Evolutionary conservation across 2,113 vertebrate species (phyloP).

Genomic region (Megaptera novaeangliae): DNA sequence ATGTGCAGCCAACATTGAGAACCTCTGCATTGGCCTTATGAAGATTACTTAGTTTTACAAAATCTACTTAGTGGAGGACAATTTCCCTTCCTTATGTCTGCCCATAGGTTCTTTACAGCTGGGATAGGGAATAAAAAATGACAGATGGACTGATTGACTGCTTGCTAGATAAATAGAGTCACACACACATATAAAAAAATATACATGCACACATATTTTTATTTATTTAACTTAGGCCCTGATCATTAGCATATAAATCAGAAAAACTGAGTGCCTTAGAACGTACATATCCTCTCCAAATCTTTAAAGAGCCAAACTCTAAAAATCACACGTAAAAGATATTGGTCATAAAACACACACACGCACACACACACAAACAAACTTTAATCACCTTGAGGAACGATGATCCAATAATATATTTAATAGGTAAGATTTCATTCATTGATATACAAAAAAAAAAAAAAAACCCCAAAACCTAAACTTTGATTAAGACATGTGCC

Average conservation of each 20-base stretch:
- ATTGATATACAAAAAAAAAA: conserved; percentile 32
- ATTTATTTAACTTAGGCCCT: conserved; percentile 65
- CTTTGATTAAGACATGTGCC: conserved; percentile 53
- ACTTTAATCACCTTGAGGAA: conserved; percentile 66
- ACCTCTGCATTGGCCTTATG: not conserved
- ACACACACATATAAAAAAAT: conserved; percentile 42
- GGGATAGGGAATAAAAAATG: not conserved
- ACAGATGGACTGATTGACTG: not conserved
- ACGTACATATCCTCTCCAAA: conserved; percentile 53
- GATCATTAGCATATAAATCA: conserved; percentile 54
- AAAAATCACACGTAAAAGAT: conserved; percentile 52
- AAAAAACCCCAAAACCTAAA: not conserved
- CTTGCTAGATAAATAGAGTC: not conserved
- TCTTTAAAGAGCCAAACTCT: conserved; percentile 58
- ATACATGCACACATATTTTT: conserved; percentile 59
- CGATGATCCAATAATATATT: conserved; percentile 64
- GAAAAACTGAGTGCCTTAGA: conserved; percentile 35
- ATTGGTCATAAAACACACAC: conserved; percentile 28
- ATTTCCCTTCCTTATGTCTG: not conserved
- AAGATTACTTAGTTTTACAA: not conserved
- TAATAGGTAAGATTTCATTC: conserved; percentile 53
- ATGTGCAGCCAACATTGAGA: not conserved
- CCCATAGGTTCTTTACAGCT: not conserved
- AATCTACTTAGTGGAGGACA: not conserved
- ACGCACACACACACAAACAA: not conserved